These are phyloP conservation scores for Sciurus niger DNA, from an alignment of 2,113 vertebrate genomes.

Conservation along the genomic window DNA sequence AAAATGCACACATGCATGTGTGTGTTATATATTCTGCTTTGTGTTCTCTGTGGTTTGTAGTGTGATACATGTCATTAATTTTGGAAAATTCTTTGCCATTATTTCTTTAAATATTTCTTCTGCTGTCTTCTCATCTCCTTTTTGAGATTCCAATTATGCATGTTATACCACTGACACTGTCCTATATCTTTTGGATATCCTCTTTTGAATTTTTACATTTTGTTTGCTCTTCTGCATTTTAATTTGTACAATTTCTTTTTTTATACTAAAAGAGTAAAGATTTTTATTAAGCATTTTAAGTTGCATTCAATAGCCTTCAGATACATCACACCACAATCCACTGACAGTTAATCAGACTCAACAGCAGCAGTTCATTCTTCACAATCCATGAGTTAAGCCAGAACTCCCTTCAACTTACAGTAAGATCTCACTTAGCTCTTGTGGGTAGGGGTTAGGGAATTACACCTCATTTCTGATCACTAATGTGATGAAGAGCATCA, in stretches of 20 bases:
- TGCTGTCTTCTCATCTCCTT: not conserved
- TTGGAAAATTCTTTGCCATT: slow-evolving; percentile 41
- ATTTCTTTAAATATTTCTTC: not conserved
- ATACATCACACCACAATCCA: slow-evolving; percentile 96
- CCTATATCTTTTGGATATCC: not conserved
- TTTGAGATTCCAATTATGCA: not conserved
- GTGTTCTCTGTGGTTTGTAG: not conserved
- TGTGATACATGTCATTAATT: not conserved
- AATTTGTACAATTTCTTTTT: slow-evolving; percentile 53
- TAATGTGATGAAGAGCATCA: slow-evolving; percentile 98
- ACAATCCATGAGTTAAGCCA: slow-evolving; percentile 95
- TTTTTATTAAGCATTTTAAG: slow-evolving; percentile 99
- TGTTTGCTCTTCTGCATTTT: not conserved
- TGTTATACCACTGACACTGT: not conserved
- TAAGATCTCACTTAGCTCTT: slow-evolving; percentile 97
- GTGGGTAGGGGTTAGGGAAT: slow-evolving; percentile 93
- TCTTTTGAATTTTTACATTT: slow-evolving; percentile 22
- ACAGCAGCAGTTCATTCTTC: slow-evolving; percentile 97
- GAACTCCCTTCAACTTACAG: slow-evolving; percentile 97
- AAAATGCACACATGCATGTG: no score
- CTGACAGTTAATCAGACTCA: slow-evolving; percentile 95
- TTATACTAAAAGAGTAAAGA: slow-evolving; percentile 99
- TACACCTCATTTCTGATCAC: slow-evolving; percentile 97
- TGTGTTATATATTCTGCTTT: not conserved
- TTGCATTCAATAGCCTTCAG: slow-evolving; percentile 98